Percentiles rank a stretch among this genome's conserved stretches.
These are phyloP conservation scores for Scarus forsteni DNA, from an alignment of 2,797 vertebrate genomes.

Conservation along the genomic window DNA sequence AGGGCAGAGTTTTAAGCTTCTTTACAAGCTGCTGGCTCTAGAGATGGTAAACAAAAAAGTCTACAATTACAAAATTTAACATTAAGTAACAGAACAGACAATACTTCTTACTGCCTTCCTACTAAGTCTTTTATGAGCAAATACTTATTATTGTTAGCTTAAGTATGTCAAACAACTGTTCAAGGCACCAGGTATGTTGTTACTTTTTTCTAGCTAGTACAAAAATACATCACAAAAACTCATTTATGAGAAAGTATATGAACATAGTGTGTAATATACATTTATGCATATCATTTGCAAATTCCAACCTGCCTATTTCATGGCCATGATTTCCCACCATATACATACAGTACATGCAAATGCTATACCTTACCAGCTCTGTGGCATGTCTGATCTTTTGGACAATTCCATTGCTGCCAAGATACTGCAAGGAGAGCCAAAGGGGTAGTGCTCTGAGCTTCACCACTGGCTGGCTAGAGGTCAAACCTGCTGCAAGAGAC, in stretches of 20 bases:
- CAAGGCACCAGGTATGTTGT: no score
- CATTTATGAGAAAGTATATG: no score
- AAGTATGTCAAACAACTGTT: no score
- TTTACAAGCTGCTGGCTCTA: conserved; percentile 93
- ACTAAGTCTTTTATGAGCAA: neutral
- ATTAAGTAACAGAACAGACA: neutral
- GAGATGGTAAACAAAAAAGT: conserved; percentile 25
- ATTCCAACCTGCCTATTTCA: no score
- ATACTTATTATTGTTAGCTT: no score
- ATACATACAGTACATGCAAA: neutral
- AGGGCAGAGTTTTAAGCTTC: conserved; percentile 89
- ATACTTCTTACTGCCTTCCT: neutral
- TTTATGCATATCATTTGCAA: no score
- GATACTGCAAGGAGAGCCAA: conserved; percentile 95
- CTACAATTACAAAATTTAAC: neutral
- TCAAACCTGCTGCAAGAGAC: conserved; percentile 94
- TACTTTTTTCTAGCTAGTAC: no score
- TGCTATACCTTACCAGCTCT: conserved; percentile 83
- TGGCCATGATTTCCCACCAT: no score
- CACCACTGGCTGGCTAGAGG: conserved; percentile 91
- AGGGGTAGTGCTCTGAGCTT: conserved; percentile 94
- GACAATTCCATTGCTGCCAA: conserved; percentile 93
- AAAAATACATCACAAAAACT: no score
- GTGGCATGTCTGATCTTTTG: conserved; percentile 91
- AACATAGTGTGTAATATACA: no score